Conservation (phyloP, 2,113 vertebrate species). For the Carettochelys insculpta region DNA sequence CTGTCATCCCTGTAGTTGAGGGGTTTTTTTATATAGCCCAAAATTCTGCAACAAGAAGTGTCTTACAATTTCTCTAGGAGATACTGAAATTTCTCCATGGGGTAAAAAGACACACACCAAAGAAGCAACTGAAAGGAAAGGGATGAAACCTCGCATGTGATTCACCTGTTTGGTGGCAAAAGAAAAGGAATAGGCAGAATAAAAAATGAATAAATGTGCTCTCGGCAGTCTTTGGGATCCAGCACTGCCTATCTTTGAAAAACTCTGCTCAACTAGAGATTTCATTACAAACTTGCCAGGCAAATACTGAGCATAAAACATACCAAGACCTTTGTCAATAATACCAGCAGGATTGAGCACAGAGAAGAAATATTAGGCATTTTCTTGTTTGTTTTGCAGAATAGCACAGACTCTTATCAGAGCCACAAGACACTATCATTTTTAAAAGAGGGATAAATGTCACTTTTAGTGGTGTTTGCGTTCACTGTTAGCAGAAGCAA, state of each 20-base stretch:
- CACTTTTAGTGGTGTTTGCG: slow-evolving; percentile 15
- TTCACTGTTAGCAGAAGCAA: slow-evolving; percentile 34
- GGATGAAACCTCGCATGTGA: neutral
- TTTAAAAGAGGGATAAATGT: neutral
- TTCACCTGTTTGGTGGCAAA: neutral
- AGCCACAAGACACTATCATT: neutral
- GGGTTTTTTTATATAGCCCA: neutral
- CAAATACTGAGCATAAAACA: neutral
- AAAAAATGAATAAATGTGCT: neutral
- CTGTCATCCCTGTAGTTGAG: neutral
- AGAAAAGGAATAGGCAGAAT: neutral
- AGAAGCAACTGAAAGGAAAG: neutral
- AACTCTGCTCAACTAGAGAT: neutral
- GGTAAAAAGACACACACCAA: neutral
- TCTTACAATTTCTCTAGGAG: neutral
- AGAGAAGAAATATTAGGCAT: neutral
- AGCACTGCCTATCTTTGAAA: neutral
- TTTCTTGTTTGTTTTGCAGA: slow-evolving; percentile 15
- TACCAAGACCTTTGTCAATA: neutral
- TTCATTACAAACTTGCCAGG: neutral
- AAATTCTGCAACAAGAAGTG: neutral
- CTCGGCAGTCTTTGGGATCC: neutral
- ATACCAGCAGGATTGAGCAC: neutral
- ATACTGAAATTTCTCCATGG: neutral
- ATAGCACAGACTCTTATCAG: neutral